Percentiles rank a stretch among this genome's conserved stretches.
Evolutionary conservation across 2,797 vertebrate species (phyloP).

Genomic region (Pseudochromis fuscus): DNA sequence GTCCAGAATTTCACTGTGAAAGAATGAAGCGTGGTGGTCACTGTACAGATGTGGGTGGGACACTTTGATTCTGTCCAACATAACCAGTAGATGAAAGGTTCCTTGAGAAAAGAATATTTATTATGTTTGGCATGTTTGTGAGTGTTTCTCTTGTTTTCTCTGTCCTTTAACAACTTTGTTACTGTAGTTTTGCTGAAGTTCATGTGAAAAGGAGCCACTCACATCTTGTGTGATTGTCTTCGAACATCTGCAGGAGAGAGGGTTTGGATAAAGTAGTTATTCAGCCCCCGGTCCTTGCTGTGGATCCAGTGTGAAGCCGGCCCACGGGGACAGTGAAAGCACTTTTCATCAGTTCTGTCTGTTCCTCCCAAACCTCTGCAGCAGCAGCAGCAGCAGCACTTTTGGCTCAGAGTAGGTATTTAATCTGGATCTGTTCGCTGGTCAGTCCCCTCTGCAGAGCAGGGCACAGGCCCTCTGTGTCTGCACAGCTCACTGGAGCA

Average conservation of each 20-base stretch:
- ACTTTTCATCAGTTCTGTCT: slow-evolving; percentile 39
- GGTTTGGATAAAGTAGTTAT: slow-evolving; percentile 9
- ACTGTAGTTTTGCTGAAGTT: not conserved
- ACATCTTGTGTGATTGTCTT: not conserved
- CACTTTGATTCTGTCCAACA: not conserved
- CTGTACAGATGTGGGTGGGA: not conserved
- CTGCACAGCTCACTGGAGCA: slow-evolving; percentile 53
- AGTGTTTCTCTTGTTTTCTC: no score
- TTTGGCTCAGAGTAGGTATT: slow-evolving; percentile 59
- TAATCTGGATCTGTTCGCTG: slow-evolving; percentile 59
- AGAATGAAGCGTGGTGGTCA: not conserved
- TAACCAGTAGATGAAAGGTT: not conserved
- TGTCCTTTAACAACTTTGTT: no score
- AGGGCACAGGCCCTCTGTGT: slow-evolving; percentile 66
- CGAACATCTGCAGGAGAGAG: not conserved
- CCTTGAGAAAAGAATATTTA: not conserved
- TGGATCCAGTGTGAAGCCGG: slow-evolving; percentile 13
- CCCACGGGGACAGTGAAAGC: slow-evolving; percentile 46
- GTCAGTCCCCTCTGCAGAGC: slow-evolving; percentile 44
- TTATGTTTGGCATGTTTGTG: not conserved
- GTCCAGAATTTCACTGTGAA: slow-evolving; percentile 10
- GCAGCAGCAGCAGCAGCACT: slow-evolving; percentile 20
- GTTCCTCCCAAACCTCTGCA: slow-evolving; percentile 27
- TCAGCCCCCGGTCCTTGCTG: not conserved
- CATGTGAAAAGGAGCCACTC: not conserved